Conservation (phyloP, 2,888 invertebrate species). For the Pachycephus smyrnensis region DNA sequence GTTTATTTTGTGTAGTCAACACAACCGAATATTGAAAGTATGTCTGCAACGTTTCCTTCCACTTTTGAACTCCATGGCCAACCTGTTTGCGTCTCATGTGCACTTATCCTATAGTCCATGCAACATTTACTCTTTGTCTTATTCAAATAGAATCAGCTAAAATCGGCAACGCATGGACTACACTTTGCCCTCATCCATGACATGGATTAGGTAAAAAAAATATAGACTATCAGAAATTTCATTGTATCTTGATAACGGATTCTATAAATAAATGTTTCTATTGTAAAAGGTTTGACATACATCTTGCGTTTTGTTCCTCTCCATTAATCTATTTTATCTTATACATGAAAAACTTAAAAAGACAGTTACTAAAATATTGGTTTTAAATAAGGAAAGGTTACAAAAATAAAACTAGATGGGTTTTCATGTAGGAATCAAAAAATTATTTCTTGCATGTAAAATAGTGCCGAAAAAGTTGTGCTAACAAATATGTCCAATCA, state of each 20-base stretch:
- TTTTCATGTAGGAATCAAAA: no score
- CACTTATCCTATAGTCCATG: slow-evolving; percentile 54
- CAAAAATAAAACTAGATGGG: no score
- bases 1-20: background rate
- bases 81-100: slow-evolving; percentile 62
- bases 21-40: background rate
- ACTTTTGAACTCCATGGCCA: slow-evolving; percentile 20
- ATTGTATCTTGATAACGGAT: slow-evolving; percentile 53
- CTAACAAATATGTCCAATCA: no score
- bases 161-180: slow-evolving; percentile 31
- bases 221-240: slow-evolving; percentile 55
- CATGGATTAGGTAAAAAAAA: slow-evolving; percentile 32
- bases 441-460: no score
- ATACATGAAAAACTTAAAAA: no score
- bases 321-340: no score
- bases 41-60: background rate
- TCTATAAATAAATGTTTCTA: slow-evolving; percentile 64
- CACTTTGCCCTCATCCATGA: slow-evolving; percentile 27
- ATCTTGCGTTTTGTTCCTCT: no score
- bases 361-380: no score
- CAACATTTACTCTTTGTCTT: slow-evolving; percentile 27
- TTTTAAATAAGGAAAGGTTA: no score
- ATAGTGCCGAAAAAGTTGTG: no score
- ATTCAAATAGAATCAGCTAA: slow-evolving; percentile 9
- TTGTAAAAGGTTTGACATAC: slow-evolving; percentile 39